Conservation (phyloP, 2,113 vertebrate species). For the Sterrhoptilus dennistouni region DNA sequence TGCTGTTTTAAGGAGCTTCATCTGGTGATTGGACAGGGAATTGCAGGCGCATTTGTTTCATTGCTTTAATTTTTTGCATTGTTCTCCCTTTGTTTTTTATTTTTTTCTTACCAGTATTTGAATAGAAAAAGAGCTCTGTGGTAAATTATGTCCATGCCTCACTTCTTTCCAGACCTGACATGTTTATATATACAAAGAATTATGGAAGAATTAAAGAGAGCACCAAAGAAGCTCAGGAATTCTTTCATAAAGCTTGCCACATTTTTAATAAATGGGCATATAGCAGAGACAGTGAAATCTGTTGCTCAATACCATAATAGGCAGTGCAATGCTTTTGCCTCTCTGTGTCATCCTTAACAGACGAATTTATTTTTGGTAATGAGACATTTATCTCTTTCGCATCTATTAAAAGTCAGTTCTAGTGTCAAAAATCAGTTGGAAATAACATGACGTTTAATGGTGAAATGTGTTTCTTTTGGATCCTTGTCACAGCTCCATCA, state of each 20-base stretch:
- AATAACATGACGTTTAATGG: neutral
- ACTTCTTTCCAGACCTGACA: slow-evolving; percentile 9
- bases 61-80: neutral
- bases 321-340: slow-evolving; percentile 45
- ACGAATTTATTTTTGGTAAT: slow-evolving; percentile 65
- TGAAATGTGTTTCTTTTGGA: slow-evolving; percentile 11
- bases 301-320: slow-evolving; percentile 66
- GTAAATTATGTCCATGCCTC: neutral
- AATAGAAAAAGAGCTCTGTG: neutral
- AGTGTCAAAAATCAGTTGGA: slow-evolving; percentile 46
- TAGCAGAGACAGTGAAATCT: slow-evolving; percentile 48
- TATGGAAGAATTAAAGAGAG: slow-evolving; percentile 30
- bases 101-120: slow-evolving; percentile 1
- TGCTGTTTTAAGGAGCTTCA: slow-evolving; percentile 23
- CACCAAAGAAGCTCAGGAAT: slow-evolving; percentile 47
- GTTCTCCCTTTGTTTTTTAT: neutral
- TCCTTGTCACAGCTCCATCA: neutral
- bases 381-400: slow-evolving; percentile 54
- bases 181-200: slow-evolving; percentile 53
- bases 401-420: slow-evolving; percentile 47
- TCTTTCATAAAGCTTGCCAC: slow-evolving; percentile 44
- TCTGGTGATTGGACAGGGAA: slow-evolving; percentile 5
- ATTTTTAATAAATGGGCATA: slow-evolving; percentile 48
- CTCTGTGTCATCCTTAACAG: slow-evolving; percentile 30
- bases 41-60: neutral